Conservation (phyloP, 2,797 vertebrate genomes). For the Rhabdophis nuchalis region DNA sequence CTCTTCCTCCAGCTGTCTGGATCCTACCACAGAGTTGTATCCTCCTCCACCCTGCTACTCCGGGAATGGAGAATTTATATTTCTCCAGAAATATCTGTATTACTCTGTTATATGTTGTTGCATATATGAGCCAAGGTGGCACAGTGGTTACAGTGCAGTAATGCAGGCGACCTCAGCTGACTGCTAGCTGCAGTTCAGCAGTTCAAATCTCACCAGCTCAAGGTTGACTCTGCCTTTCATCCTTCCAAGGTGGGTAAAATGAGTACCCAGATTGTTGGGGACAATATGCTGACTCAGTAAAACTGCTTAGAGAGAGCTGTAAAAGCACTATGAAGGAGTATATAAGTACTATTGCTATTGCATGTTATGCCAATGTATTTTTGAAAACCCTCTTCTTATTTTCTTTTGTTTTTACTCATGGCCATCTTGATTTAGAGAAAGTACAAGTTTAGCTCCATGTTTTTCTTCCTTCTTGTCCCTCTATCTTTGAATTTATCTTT, state of each 20-base stretch:
- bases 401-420: background rate
- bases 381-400: background rate
- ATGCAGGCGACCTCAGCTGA: too few relatives aligned
- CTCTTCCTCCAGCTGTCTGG: background rate
- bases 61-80: background rate
- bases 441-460: background rate
- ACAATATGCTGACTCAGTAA: too few relatives aligned
- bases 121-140: too few relatives aligned
- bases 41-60: background rate
- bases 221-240: too few relatives aligned
- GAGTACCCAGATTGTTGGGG: too few relatives aligned
- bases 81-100: background rate
- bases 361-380: background rate
- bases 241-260: too few relatives aligned
- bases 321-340: too few relatives aligned
- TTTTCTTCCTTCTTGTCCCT: background rate
- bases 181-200: too few relatives aligned
- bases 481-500: background rate
- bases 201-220: too few relatives aligned
- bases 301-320: too few relatives aligned
- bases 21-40: background rate
- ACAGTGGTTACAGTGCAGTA: too few relatives aligned
- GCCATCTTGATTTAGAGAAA: background rate
- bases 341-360: too few relatives aligned
- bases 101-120: background rate